phyloP scores from a whole-genome alignment of 2,797 vertebrate species.

The Cossypha niveicapilla region DNA sequence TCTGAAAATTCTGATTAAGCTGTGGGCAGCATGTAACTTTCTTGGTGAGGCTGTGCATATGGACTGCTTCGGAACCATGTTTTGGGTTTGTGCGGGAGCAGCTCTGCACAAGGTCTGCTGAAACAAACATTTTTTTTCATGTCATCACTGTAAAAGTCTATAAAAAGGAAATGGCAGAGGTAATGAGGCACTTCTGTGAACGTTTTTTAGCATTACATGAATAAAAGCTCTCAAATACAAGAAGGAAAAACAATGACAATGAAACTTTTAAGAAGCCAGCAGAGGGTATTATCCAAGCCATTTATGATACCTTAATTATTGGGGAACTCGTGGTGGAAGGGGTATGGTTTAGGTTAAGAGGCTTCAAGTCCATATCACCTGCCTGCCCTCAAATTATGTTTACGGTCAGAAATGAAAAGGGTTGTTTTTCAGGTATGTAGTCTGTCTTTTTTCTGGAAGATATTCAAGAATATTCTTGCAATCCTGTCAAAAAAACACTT shows the following conservation, averaged over 20 bases:
- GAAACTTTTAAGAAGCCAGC: neutral
- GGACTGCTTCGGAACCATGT: neutral
- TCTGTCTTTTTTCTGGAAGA: neutral
- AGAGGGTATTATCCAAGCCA: neutral
- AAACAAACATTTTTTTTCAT: neutral
- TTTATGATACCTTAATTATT: neutral
- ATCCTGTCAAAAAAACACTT: neutral
- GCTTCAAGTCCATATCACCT: neutral
- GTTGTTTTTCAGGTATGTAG: neutral
- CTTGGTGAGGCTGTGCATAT: neutral
- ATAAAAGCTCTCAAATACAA: neutral
- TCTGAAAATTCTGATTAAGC: neutral
- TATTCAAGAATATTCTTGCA: neutral
- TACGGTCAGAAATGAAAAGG: neutral
- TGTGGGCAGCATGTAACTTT: neutral
- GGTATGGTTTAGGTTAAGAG: neutral
- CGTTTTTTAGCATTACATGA: neutral
- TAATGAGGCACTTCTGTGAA: neutral
- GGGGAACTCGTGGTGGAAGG: neutral
- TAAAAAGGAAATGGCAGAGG: neutral
- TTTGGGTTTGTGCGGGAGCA: neutral
- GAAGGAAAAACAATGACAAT: neutral
- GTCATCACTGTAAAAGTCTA: fast-evolving
- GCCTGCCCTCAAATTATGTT: neutral
- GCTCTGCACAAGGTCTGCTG: neutral